Evolutionary conservation across 2,113 vertebrate species (phyloP).

Genomic region (Antennarius striatus): DNA sequence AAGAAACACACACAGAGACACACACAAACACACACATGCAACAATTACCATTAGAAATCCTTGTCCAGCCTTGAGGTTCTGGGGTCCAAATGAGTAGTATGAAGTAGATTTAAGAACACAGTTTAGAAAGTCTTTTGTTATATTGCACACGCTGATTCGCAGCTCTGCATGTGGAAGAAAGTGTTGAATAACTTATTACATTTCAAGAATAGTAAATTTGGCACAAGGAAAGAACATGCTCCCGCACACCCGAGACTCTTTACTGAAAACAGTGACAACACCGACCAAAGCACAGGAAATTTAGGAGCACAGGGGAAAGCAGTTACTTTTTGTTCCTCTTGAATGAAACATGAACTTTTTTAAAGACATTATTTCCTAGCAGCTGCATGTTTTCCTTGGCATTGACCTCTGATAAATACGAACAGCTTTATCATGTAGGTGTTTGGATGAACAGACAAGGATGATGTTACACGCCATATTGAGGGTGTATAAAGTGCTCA

Average conservation of each 20-base stretch:
- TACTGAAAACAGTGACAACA: not conserved
- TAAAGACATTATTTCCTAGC: too few species aligned
- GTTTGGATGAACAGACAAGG: too few species aligned
- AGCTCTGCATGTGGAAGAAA: conserved; percentile 4
- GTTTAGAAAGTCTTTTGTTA: conserved; percentile 6
- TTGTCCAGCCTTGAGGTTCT: conserved; percentile 17
- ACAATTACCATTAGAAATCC: conserved; percentile 51
- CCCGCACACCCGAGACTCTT: not conserved
- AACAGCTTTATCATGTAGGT: too few species aligned
- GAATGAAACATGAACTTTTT: too few species aligned
- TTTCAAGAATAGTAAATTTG: conserved; percentile 15
- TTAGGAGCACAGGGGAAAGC: not conserved
- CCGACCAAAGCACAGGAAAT: not conserved
- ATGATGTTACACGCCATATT: too few species aligned
- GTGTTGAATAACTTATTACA: conserved; percentile 2
- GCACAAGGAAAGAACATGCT: conserved; percentile 2
- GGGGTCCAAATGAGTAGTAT: conserved; percentile 36
- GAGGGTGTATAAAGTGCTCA: too few species aligned
- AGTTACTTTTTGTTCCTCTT: not conserved
- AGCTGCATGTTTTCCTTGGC: too few species aligned
- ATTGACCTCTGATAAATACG: too few species aligned
- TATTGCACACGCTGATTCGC: not conserved
- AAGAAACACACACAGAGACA: conserved; percentile 27
- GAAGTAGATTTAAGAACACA: conserved; percentile 18
- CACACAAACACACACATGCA: conserved; percentile 3